phyloP scores from a whole-genome alignment of 2,888 invertebrate genomes.

The Caradrina kadenii region DNA sequence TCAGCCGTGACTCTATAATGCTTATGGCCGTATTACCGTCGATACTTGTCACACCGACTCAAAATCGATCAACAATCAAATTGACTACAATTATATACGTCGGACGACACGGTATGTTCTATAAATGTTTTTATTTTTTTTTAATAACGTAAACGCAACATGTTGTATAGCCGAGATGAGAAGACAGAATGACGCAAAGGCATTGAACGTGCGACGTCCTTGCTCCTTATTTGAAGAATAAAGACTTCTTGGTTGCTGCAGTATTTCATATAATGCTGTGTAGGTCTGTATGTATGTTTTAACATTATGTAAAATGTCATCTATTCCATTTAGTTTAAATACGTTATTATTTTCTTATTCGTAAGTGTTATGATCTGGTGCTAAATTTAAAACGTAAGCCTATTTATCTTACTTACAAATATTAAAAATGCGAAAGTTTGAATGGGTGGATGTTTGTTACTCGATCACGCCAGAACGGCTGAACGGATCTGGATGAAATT shows the following conservation, averaged over 20 bases:
- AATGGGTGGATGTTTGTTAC: no score
- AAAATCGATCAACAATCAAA: slow-evolving; percentile 77
- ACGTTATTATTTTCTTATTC: no score
- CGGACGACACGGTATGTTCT: slow-evolving; percentile 33
- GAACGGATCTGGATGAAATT: no score
- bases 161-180: slow-evolving; percentile 45
- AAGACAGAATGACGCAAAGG: slow-evolving; percentile 63
- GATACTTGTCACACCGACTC: slow-evolving; percentile 67
- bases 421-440: no score
- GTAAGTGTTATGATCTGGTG: no score
- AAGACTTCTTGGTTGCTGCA: slow-evolving; percentile 12
- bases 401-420: no score
- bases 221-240: slow-evolving; percentile 60
- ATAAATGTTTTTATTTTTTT: slow-evolving; percentile 13
- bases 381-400: no score
- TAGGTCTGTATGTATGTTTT: not conserved
- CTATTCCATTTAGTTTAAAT: not conserved
- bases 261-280: not conserved
- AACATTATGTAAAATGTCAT: slow-evolving; percentile 2
- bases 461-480: no score
- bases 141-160: slow-evolving; percentile 11
- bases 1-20: slow-evolving; percentile 73
- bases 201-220: slow-evolving; percentile 57
- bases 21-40: slow-evolving; percentile 54
- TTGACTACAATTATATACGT: slow-evolving; percentile 59